Evolutionary conservation across 2,113 vertebrate species (phyloP), one percentile per base, ranked within the genome.

Genomic region (Pseudopodoces humilis): DNA sequence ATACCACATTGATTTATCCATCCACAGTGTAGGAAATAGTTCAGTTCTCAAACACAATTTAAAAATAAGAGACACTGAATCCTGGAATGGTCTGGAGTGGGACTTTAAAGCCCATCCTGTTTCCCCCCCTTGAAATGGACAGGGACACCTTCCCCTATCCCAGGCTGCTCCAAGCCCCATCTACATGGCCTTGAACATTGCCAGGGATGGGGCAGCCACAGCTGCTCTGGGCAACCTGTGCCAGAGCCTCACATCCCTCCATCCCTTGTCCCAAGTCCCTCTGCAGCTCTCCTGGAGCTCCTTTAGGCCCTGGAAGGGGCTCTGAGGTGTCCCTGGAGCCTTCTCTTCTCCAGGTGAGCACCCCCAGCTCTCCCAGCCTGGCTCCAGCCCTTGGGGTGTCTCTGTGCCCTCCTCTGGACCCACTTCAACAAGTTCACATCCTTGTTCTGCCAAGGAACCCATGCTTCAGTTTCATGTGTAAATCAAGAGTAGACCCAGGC

Each of bases 11-110:
- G 3, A 24, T 49, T 55, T 33, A 50, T 22, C 63, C 27, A 25
- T 2, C 60, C 27, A 5, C 39, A 17, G 28, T 0, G 8, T 0
- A 15, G 21, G 4, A 60, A 83, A 4, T 0, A 64, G 21, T 8
- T 55, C 20, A 37, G 31, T 7, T 33, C 15, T 28, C 35, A 37
- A 65, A 27, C 17, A 56, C 23, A 24, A 1, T 11, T 31, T 20
- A 25, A 37, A 20, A 88, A n/a, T 0, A 18, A 1, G 33, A 71
- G n/a, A 60, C 21, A 8, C 6, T 39, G 13, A 63, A 70, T 70
- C 49, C 19, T 31, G 35, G 35, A 55, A 18, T 55, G 41, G 21
- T 83, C 28, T 16, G 53, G 20, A 14, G 16, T 83, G 47, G 25
- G 5, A 62, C 30, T 11, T 31, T 23, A 55, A 55, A 77, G 22